Evolutionary conservation across 35 echinoderm and acorn worm species (phyloP).

Genomic region (Heliocidaris erythrogramma): DNA sequence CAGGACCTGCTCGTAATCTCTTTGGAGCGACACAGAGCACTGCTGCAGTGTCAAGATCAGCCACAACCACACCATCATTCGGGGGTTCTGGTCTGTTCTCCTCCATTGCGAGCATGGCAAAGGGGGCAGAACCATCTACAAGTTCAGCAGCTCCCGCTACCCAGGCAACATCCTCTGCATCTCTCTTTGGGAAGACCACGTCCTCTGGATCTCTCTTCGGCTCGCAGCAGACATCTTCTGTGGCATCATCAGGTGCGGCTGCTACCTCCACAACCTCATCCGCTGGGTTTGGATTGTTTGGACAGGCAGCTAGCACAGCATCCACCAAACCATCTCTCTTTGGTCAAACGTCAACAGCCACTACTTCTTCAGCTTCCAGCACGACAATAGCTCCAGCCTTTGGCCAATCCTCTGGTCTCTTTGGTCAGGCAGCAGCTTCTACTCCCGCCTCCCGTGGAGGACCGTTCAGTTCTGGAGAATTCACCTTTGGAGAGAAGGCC

Average conservation of each 20-base stretch:
- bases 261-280: slow-evolving; percentile 35
- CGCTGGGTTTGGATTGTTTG: slow-evolving; percentile 52
- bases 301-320: slow-evolving; percentile 50
- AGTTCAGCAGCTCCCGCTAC: neutral
- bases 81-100: slow-evolving; percentile 6
- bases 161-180: neutral
- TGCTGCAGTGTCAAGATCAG: neutral
- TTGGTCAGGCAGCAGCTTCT: neutral
- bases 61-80: neutral
- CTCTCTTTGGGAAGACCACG: slow-evolving; percentile 11
- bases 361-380: slow-evolving; percentile 9
- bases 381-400: slow-evolving; percentile 16
- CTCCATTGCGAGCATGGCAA: neutral
- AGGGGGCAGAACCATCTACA: neutral
- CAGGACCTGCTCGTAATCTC: slow-evolving; percentile 12
- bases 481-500: slow-evolving; percentile 12
- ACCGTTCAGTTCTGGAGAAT: slow-evolving; percentile 41
- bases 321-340: neutral
- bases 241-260: neutral
- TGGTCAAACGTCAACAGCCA: slow-evolving; percentile 36
- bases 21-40: slow-evolving; percentile 11
- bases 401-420: neutral
- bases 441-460: slow-evolving; percentile 35
- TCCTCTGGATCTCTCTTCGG: neutral
- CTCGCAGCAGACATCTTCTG: neutral